phyloP scores from a whole-genome alignment of 2,113 vertebrate genomes.

The Hystrix cristata region DNA sequence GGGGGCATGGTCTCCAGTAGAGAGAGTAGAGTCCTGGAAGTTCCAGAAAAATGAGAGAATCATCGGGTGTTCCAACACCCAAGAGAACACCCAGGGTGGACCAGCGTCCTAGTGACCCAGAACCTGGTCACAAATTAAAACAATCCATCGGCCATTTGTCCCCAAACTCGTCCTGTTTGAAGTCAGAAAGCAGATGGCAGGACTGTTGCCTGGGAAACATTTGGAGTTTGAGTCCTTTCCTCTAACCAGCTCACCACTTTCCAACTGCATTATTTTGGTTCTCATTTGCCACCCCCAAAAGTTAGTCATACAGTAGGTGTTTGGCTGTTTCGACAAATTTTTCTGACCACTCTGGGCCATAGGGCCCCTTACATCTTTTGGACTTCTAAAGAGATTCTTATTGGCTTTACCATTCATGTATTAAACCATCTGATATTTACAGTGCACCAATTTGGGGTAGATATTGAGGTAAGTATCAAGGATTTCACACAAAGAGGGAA shows the following conservation, averaged over 20 bases:
- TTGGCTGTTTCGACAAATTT: not conserved
- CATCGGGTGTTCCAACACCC: not conserved
- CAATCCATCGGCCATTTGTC: not conserved
- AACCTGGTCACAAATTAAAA: slow-evolving; percentile 38
- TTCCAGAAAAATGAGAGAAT: slow-evolving; percentile 18
- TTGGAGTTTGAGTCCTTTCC: not conserved
- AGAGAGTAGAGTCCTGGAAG: slow-evolving; percentile 16
- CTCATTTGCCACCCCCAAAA: not conserved
- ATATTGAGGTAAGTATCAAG: not conserved
- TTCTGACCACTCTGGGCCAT: not conserved
- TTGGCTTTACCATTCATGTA: not conserved
- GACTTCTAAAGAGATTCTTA: not conserved
- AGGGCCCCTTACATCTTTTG: not conserved
- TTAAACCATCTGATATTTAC: not conserved
- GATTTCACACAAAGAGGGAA: not conserved
- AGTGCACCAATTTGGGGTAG: not conserved
- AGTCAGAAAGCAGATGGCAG: not conserved
- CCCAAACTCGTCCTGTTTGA: slow-evolving; percentile 44
- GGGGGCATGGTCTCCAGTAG: not conserved
- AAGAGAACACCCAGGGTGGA: slow-evolving; percentile 2
- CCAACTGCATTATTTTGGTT: slow-evolving; percentile 7
- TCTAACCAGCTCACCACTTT: slow-evolving; percentile 19
- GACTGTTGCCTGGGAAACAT: slow-evolving; percentile 24
- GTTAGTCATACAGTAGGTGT: not conserved
- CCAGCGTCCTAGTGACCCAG: not conserved